Evolutionary conservation across 2,888 invertebrate species (phyloP).

Genomic region (Synanthedon myopaeformis): DNA sequence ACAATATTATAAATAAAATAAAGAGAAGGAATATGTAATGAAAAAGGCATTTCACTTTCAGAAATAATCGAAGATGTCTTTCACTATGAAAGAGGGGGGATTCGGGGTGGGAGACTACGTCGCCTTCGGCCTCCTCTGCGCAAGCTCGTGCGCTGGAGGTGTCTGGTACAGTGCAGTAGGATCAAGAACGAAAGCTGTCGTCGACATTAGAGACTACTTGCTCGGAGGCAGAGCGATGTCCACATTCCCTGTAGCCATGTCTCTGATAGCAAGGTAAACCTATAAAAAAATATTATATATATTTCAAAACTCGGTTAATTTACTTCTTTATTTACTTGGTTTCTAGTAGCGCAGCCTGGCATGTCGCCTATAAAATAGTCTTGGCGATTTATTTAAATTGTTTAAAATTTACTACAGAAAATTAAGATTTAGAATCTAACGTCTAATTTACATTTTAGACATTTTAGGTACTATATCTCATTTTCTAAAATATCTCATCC

Average conservation of each 20-base stretch:
- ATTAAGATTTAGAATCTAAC: too few species aligned
- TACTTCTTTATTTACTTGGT: too few species aligned
- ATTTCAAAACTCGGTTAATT: too few species aligned
- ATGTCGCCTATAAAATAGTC: too few species aligned
- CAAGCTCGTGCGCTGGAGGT: slow-evolving; percentile 82
- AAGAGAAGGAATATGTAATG: too few species aligned
- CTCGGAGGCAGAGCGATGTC: slow-evolving; percentile 81
- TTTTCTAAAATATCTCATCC: too few species aligned
- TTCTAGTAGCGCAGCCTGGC: too few species aligned
- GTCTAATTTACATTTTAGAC: too few species aligned
- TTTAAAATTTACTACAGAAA: too few species aligned
- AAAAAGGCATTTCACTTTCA: slow-evolving; percentile 6
- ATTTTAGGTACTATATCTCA: too few species aligned
- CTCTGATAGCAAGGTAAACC: slow-evolving; percentile 82
- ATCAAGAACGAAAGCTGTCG: slow-evolving; percentile 60
- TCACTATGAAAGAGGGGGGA: slow-evolving; percentile 52
- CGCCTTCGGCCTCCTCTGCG: slow-evolving; percentile 77
- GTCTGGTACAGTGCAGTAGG: slow-evolving; percentile 74
- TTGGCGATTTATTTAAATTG: too few species aligned
- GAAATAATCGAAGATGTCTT: slow-evolving; percentile 29
- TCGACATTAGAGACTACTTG: slow-evolving; percentile 78
- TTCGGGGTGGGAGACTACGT: slow-evolving; percentile 67
- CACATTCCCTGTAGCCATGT: slow-evolving; percentile 87
- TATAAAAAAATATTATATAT: too few species aligned
- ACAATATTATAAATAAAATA: not conserved